phyloP scores from a whole-genome alignment of 2,113 vertebrate genomes.

The Gymnarchus niloticus region DNA sequence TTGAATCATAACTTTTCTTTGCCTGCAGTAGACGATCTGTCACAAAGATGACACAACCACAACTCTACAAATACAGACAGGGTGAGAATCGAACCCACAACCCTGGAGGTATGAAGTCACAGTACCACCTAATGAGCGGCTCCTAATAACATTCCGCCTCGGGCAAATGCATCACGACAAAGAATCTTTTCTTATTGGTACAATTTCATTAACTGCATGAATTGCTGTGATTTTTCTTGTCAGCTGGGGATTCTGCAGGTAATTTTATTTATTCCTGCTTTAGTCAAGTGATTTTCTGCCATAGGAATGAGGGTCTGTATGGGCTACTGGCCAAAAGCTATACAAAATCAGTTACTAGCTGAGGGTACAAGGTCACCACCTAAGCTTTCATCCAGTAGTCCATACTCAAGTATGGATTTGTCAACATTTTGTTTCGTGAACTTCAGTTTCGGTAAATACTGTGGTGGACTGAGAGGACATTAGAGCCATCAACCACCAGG shows the following conservation, averaged over 20 bases:
- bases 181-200: not conserved
- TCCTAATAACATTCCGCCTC: not conserved
- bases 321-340: not conserved
- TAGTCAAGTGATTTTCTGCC: not conserved
- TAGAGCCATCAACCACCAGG: no score
- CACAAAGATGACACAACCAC: not conserved
- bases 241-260: not conserved
- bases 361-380: not conserved
- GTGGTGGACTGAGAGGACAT: no score
- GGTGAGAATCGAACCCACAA: not conserved
- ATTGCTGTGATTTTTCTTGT: not conserved
- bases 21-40: not conserved
- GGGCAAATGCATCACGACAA: not conserved
- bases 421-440: not conserved
- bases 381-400: not conserved
- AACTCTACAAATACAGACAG: not conserved
- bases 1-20: not conserved
- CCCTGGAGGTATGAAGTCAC: not conserved
- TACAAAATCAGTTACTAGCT: not conserved
- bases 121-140: not conserved
- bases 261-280: not conserved
- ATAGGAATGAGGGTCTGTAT: not conserved
- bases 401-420: not conserved
- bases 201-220: not conserved
- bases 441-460: not conserved